Conservation (phyloP, 2,113 vertebrate species). For the Scopus umbretta region DNA sequence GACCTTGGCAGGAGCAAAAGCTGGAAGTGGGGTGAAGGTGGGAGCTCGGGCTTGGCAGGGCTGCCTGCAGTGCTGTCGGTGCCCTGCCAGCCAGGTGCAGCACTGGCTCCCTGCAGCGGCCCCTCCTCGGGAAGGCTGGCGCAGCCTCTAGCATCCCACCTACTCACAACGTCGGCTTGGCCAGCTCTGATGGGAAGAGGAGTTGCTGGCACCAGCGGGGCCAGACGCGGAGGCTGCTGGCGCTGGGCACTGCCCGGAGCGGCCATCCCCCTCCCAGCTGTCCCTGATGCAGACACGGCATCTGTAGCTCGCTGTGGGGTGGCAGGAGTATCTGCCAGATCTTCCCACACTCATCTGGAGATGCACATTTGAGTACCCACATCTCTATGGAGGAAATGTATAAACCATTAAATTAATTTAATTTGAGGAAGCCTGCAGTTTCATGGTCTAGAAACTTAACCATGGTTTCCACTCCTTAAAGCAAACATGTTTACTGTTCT, state of each 20-base stretch:
- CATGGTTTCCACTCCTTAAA: not conserved
- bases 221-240: not conserved
- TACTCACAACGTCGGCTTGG: fast-evolving
- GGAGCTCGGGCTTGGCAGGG: not conserved
- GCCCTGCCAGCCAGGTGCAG: fast-evolving
- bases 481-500: not conserved
- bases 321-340: not conserved
- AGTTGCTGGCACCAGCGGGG: fast-evolving
- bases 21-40: not conserved
- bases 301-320: not conserved
- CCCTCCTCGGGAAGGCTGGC: fast-evolving
- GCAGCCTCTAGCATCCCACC: not conserved
- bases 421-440: not conserved
- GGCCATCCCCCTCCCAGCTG: too few relatives aligned
- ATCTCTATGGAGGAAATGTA: not conserved
- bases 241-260: fast-evolving
- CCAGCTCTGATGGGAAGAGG: not conserved
- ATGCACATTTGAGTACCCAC: not conserved
- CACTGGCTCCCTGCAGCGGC: fast-evolving
- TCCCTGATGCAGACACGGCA: fast-evolving
- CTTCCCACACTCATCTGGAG: not conserved
- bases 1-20: not conserved
- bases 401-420: not conserved
- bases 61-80: not conserved
- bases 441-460: not conserved